Conservation (phyloP, 35 echinoderm and acorn worm genomes). For the Apostichopus parvimensis region DNA sequence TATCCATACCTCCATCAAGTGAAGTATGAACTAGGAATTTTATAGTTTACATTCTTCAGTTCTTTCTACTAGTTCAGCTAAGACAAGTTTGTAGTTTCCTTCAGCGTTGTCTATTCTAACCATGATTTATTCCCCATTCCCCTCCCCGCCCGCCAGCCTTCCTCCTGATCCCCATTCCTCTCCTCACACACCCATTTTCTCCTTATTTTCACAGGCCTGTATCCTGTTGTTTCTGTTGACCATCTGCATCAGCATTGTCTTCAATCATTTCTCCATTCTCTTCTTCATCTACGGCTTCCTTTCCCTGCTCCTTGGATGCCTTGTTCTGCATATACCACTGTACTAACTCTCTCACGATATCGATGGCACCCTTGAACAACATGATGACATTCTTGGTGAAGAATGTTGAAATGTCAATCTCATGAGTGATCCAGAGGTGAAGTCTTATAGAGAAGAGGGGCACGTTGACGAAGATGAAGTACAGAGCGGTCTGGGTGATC, state of each 20-base stretch:
- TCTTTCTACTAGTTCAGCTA: no score
- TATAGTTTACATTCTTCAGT: no score
- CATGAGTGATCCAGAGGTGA: slow-evolving; percentile 75
- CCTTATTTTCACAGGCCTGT: slow-evolving; percentile 14
- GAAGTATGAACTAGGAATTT: no score
- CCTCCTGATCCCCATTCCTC: neutral
- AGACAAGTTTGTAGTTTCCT: no score
- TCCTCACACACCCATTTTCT: neutral
- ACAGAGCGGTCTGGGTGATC: slow-evolving; percentile 59
- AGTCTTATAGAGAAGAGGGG: slow-evolving; percentile 77
- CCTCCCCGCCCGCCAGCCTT: no score
- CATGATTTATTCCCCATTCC: no score
- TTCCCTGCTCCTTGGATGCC: neutral
- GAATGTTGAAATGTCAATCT: slow-evolving; percentile 83
- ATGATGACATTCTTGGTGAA: slow-evolving; percentile 93
- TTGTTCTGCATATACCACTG: slow-evolving; percentile 55
- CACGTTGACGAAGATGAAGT: slow-evolving; percentile 79
- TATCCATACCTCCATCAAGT: no score
- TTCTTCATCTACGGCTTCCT: neutral
- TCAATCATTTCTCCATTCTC: slow-evolving; percentile 22
- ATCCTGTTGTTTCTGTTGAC: neutral
- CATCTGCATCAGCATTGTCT: neutral
- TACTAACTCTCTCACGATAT: slow-evolving; percentile 61
- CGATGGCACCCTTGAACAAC: slow-evolving; percentile 63
- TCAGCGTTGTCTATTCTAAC: no score